Conservation (phyloP, 1,140 invertebrate genomes). For the Nixonia krombeini region DNA sequence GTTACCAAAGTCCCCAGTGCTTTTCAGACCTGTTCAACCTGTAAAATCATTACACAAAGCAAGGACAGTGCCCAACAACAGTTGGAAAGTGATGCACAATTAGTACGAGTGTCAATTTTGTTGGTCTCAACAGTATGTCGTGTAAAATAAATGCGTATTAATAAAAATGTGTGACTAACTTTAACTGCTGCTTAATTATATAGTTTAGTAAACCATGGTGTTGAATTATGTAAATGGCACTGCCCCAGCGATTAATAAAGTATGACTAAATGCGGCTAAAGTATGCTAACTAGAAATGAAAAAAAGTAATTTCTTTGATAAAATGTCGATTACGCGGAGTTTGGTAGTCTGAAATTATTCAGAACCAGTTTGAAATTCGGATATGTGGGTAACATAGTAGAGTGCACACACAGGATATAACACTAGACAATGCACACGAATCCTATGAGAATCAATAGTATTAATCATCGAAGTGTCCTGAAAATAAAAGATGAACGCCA, state of each 20-base stretch:
- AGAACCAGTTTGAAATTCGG: conserved; percentile 51
- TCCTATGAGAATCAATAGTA: conserved; percentile 66
- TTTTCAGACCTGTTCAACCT: conserved; percentile 33
- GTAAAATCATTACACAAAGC: conserved; percentile 41
- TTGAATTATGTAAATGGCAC: too few species aligned
- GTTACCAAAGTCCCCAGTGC: conserved; percentile 7
- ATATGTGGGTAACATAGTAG: conserved; percentile 64
- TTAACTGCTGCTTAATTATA: too few species aligned
- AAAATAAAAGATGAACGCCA: conserved; percentile 9
- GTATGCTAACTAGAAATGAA: conserved; percentile 15
- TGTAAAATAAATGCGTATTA: too few species aligned
- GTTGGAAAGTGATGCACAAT: conserved; percentile 7
- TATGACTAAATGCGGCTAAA: conserved; percentile 29
- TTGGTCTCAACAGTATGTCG: too few species aligned
- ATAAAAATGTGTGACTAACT: too few species aligned
- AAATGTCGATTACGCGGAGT: conserved; percentile 27
- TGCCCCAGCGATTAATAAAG: conserved; percentile 33
- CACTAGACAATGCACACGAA: conserved; percentile 74
- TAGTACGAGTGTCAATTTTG: too few species aligned
- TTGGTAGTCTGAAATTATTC: conserved; percentile 31
- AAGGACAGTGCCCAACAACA: conserved; percentile 28
- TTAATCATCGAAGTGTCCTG: conserved; percentile 15
- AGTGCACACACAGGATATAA: conserved; percentile 71
- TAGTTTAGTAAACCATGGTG: too few species aligned
- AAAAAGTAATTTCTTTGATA: conserved; percentile 11